A percentile compares a stretch with the other conserved stretches of the same genome.
phyloP scores from a whole-genome alignment of 64 coral and sea anemone genomes.

The Montipora foliosa region DNA sequence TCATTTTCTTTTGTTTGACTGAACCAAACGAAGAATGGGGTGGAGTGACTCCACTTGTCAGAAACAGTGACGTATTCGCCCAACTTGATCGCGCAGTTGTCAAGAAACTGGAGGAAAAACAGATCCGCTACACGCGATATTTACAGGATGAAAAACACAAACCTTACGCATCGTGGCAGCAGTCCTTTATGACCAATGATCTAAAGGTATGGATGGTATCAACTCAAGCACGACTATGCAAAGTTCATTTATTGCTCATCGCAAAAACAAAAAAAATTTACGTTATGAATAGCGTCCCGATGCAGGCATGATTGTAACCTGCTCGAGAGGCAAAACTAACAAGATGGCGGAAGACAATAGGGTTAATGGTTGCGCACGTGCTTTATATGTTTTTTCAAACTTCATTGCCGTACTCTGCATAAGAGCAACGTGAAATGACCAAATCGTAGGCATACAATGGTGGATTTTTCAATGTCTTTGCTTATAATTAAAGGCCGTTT shows the following conservation, averaged over 20 bases:
- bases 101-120: conserved; percentile 69
- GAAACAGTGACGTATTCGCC: conserved; percentile 72
- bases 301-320: too few relatives aligned
- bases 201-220: conserved; percentile 43
- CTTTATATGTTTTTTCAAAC: too few relatives aligned
- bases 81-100: conserved; percentile 76
- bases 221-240: background rate
- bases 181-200: conserved; percentile 76
- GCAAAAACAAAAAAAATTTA: background rate
- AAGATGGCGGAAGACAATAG: too few relatives aligned
- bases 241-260: too few relatives aligned
- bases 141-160: conserved; percentile 59
- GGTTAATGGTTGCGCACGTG: too few relatives aligned
- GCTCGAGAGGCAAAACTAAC: too few relatives aligned
- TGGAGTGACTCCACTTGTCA: conserved; percentile 77
- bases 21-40: conserved; percentile 74
- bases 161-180: conserved; percentile 87
- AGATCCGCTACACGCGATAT: conserved; percentile 80
- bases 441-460: too few relatives aligned
- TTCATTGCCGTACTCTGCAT: too few relatives aligned
- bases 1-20: conserved; percentile 75
- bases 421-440: too few relatives aligned
- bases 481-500: too few relatives aligned
- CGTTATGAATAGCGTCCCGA: too few relatives aligned
- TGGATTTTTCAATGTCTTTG: too few relatives aligned